These are phyloP conservation scores for Nansenia antarctica DNA, from an alignment of 2,113 vertebrate species.

Conservation along the genomic window DNA sequence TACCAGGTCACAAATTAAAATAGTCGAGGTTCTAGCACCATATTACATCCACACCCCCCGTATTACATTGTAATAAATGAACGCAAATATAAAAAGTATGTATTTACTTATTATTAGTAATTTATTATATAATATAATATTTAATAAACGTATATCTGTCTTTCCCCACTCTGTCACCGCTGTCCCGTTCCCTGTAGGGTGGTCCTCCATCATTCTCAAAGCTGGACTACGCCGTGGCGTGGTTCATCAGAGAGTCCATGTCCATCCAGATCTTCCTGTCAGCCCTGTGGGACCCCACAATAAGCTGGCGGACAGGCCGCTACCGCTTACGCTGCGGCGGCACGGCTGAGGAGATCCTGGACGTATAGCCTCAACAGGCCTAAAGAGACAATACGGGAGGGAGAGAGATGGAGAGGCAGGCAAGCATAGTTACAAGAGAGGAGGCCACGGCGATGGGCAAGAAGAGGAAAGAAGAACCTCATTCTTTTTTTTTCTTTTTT, in stretches of 20 bases:
- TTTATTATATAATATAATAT: background rate
- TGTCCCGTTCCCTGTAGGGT: conserved; percentile 67
- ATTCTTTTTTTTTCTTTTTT: conserved; percentile 16
- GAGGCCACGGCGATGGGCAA: background rate
- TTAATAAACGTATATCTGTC: too few species aligned
- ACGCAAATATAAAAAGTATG: background rate
- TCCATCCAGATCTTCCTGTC: conserved; percentile 98
- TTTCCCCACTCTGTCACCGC: too few species aligned
- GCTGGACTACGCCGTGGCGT: conserved; percentile 97
- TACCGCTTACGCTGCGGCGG: conserved; percentile 95
- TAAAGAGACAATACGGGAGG: conserved; percentile 17
- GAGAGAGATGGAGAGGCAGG: too few species aligned
- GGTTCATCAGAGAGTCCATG: conserved; percentile 99
- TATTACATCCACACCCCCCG: too few species aligned
- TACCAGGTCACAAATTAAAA: too few species aligned
- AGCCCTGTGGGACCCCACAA: conserved; percentile 96
- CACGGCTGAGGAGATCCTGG: conserved; percentile 95
- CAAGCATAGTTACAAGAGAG: background rate
- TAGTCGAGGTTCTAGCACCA: too few species aligned
- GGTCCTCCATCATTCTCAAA: conserved; percentile 91
- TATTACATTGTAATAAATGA: too few species aligned
- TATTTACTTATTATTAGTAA: too few species aligned
- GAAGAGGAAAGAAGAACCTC: background rate
- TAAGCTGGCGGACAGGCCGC: conserved; percentile 97
- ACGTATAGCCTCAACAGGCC: conserved; percentile 78